Base-by-base conservation (phyloP, 2,113 vertebrate species). In the Sinocyclocheilus grahami region DNA sequence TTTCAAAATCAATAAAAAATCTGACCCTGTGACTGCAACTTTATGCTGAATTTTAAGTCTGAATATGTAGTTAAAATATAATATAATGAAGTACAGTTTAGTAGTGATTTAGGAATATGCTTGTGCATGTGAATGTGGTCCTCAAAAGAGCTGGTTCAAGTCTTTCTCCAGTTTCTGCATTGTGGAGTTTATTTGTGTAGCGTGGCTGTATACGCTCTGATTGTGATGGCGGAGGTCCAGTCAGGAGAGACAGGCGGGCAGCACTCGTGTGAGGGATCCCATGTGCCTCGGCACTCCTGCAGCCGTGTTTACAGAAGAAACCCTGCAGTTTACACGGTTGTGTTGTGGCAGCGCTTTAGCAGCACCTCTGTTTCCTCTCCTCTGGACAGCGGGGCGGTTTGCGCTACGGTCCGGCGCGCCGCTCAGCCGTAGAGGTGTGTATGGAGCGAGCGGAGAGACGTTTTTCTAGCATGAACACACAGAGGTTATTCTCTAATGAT, bases 351-450 rank as follows among this genome's bases (percentile, higher is more conserved):
- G 46, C 20, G 3, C 22, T 55, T 1, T 18, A 53, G 51, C 51
- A 53, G 51, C 51, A 53, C 51, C 51, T 46, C 42, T 42, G 42
- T 42, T 8, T 46, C 42, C 42, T 46, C 42, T 46, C 9, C 42
- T 65, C 63, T 46, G 46, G 72, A 83, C 60, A 67, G 72, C n/a
- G 11, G 46, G 46, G 42, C 10, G 10, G 7, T 42, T 42, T 42
- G 42, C 7, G 42, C 42, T 42, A 6, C 7, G 69, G 33, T 67
- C 60, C 51, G 22, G 16, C n/a, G 22, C 27, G 4, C 18, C 51
- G 33, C 20, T 77, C 37, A 22, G 46, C 53, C 55, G 24, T 81
- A 33, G 27, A 80, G 76, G 83, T 85, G 78, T 79, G 83, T 63
- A 14, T 24, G 72, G 62, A 30, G 22, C 33, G 60, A 27, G 1